Evolutionary conservation across 2,888 invertebrate species (phyloP).

Genomic region (Platerodrilus igneus): DNA sequence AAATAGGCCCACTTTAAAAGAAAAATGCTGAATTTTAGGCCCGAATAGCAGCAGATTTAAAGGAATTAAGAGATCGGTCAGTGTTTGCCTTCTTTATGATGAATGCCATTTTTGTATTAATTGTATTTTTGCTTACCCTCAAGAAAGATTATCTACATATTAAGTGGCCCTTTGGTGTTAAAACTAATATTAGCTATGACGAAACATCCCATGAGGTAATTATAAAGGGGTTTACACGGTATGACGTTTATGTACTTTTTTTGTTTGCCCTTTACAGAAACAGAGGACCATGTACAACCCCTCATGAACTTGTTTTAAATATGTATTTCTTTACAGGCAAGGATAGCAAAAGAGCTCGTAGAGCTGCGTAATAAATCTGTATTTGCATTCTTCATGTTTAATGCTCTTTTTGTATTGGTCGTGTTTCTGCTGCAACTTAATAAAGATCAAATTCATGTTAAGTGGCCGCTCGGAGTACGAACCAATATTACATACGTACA

Average conservation of each 20-base stretch:
- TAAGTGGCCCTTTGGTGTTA: slow-evolving; percentile 94
- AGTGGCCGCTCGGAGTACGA: slow-evolving; percentile 94
- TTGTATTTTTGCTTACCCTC: slow-evolving; percentile 96
- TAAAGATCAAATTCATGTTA: slow-evolving; percentile 95
- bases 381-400: slow-evolving; percentile 99
- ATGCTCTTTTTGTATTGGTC: slow-evolving; percentile 97
- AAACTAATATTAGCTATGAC: slow-evolving; percentile 89
- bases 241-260: slow-evolving; percentile 2
- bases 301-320: slow-evolving; percentile 54
- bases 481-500: slow-evolving; percentile 92
- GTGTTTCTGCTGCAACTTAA: slow-evolving; percentile 98
- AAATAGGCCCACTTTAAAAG: background rate
- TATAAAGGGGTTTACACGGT: slow-evolving; percentile 41
- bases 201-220: slow-evolving; percentile 89
- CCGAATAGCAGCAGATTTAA: slow-evolving; percentile 84
- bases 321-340: slow-evolving; percentile 61
- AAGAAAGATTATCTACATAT: slow-evolving; percentile 95
- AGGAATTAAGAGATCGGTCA: slow-evolving; percentile 91
- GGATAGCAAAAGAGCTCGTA: slow-evolving; percentile 84
- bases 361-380: slow-evolving; percentile 96
- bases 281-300: slow-evolving; percentile 52
- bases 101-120: slow-evolving; percentile 97
- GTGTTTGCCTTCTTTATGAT: slow-evolving; percentile 98
- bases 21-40: slow-evolving; percentile 62
- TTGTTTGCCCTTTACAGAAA: slow-evolving; percentile 16